Percentiles rank a stretch among this genome's conserved stretches.
These are phyloP conservation scores for Rhamnusium bicolor DNA, from an alignment of 2,888 invertebrate genomes.

Conservation along the genomic window DNA sequence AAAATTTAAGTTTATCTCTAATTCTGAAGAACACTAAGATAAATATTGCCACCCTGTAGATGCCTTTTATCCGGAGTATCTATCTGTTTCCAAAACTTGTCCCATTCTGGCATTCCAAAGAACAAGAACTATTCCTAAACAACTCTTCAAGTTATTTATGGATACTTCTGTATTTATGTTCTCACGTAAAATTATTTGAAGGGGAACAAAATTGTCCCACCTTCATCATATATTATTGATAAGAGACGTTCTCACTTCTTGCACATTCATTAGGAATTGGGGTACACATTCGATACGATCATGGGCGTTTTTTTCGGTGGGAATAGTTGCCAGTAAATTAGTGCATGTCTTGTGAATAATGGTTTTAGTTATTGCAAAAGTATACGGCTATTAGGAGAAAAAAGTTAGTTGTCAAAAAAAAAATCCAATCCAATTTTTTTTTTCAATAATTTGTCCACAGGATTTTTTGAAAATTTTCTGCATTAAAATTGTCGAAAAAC, in stretches of 20 bases:
- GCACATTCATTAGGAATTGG: constrained; percentile 6
- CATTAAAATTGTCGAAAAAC: too few species aligned
- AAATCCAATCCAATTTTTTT: too few species aligned
- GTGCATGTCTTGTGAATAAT: too few species aligned
- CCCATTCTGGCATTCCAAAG: constrained; percentile 28
- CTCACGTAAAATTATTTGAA: constrained; percentile 27
- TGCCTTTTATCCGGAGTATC: constrained; percentile 15
- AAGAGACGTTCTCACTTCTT: constrained; percentile 28
- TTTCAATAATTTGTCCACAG: too few species aligned
- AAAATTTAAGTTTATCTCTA: constrained; percentile 20
- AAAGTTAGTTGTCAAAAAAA: too few species aligned
- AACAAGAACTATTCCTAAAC: constrained; percentile 13
- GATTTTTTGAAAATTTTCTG: too few species aligned
- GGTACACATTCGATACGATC: constrained; percentile 17
- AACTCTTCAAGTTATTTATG: constrained; percentile 26
- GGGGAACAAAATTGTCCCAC: constrained; percentile 22
- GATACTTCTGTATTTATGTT: constrained; percentile 27
- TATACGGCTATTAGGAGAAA: too few species aligned
- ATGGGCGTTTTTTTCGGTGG: constrained; percentile 2
- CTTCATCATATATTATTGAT: constrained; percentile 29
- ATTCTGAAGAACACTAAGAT: constrained; percentile 3
- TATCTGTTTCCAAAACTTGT: constrained; percentile 14
- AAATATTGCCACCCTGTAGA: constrained; percentile 30
- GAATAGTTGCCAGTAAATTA: too few species aligned
- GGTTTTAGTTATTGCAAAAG: too few species aligned